A percentile compares a stretch with the other conserved stretches of the same genome.
Conservation (phyloP, 92 coral and sea anemone genomes). For the Epizoanthus stellaris region DNA sequence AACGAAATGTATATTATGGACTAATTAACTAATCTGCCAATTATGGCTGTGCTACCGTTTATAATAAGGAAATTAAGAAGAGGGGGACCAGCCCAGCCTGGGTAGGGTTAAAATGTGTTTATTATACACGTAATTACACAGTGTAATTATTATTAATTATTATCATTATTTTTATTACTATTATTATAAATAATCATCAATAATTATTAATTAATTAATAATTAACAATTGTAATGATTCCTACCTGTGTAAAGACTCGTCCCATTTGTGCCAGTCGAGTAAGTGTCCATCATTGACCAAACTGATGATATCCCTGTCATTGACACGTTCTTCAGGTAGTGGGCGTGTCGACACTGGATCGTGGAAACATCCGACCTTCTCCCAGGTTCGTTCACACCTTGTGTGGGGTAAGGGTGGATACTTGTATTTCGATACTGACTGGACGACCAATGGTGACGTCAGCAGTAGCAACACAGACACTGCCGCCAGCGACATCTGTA, state of each 20-base stretch:
- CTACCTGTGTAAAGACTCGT: background rate
- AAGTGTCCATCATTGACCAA: background rate
- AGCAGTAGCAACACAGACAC: background rate
- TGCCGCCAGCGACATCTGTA: background rate
- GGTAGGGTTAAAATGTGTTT: too few species aligned
- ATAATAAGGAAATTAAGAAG: too few species aligned
- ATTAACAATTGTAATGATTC: background rate
- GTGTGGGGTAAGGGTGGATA: background rate
- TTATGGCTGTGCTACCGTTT: too few species aligned
- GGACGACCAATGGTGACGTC: background rate
- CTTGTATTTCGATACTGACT: background rate
- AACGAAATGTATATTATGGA: too few species aligned
- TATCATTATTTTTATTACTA: too few species aligned
- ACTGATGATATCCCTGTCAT: background rate
- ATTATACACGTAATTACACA: too few species aligned
- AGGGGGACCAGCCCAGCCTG: too few species aligned
- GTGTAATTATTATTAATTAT: too few species aligned
- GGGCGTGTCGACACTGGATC: background rate
- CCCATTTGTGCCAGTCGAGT: background rate
- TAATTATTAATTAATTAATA: background rate
- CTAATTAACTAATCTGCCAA: too few species aligned
- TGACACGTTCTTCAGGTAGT: background rate
- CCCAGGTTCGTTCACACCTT: background rate
- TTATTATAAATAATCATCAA: background rate
- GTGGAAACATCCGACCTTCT: background rate